A percentile compares a stretch with the other conserved stretches of the same genome.
phyloP scores from a whole-genome alignment of 2,113 vertebrate genomes.

The Sphaerodactylus townsendi region DNA sequence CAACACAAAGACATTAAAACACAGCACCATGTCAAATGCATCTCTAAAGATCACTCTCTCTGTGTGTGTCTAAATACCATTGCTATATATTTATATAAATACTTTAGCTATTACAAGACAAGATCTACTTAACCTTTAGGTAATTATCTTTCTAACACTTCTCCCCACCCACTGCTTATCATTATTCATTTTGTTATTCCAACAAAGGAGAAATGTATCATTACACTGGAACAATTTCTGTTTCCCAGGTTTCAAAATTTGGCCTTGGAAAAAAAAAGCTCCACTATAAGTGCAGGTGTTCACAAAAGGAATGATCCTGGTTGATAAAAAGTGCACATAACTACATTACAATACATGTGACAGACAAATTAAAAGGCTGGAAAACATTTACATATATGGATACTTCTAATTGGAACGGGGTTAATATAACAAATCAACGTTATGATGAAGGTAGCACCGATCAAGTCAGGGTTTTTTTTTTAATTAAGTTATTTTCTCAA shows the following conservation, averaged over 20 bases:
- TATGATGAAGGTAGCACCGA: background rate
- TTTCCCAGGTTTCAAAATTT: background rate
- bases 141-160: background rate
- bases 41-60: too few species aligned
- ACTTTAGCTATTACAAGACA: background rate
- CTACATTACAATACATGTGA: background rate
- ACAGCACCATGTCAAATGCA: too few species aligned
- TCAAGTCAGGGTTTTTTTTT: background rate
- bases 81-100: background rate
- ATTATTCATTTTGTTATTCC: background rate
- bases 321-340: background rate
- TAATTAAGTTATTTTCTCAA: background rate
- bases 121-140: background rate
- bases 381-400: background rate
- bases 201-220: background rate
- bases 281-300: background rate
- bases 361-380: background rate
- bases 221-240: background rate
- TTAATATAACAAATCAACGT: background rate
- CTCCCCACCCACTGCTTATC: background rate
- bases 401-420: background rate
- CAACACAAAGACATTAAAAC: too few species aligned
- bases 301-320: background rate
- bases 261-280: too few species aligned
- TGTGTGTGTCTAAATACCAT: too few species aligned